These are phyloP conservation scores for Loripinus fragilis DNA, from an alignment of 2,888 invertebrate genomes.

Conservation along the genomic window DNA sequence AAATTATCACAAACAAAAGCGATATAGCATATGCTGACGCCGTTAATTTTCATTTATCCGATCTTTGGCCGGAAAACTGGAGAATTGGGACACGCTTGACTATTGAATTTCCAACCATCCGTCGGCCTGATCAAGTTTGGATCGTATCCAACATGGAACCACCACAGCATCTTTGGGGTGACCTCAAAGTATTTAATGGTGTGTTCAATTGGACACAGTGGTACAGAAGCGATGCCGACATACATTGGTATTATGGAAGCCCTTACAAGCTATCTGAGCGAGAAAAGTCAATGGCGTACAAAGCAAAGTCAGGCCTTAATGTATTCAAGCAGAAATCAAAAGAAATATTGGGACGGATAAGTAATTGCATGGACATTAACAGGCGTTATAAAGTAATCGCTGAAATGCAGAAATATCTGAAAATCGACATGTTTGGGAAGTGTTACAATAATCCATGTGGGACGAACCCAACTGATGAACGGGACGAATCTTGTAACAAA, in stretches of 20 bases:
- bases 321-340: conserved; percentile 50
- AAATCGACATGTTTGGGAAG: conserved; percentile 66
- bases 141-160: conserved; percentile 71
- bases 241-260: conserved; percentile 64
- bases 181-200: conserved; percentile 54
- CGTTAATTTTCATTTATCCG: conserved; percentile 67
- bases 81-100: conserved; percentile 27
- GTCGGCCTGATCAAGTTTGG: conserved; percentile 69
- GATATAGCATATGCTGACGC: conserved; percentile 65
- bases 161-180: conserved; percentile 63
- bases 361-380: conserved; percentile 58
- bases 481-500: conserved; percentile 42
- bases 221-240: conserved; percentile 68
- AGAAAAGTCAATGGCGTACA: conserved; percentile 4
- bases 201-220: conserved; percentile 75
- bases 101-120: conserved; percentile 49
- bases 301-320: conserved; percentile 32
- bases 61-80: conserved; percentile 44
- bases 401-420: conserved; percentile 45
- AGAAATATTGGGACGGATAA: conserved; percentile 38
- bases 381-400: conserved; percentile 50
- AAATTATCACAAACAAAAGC: conserved; percentile 59
- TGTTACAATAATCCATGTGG: conserved; percentile 62
- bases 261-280: conserved; percentile 38
- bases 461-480: conserved; percentile 9